Evolutionary conservation across 2,113 vertebrate genomes (phyloP).

Genomic region (Pao palembangensis): DNA sequence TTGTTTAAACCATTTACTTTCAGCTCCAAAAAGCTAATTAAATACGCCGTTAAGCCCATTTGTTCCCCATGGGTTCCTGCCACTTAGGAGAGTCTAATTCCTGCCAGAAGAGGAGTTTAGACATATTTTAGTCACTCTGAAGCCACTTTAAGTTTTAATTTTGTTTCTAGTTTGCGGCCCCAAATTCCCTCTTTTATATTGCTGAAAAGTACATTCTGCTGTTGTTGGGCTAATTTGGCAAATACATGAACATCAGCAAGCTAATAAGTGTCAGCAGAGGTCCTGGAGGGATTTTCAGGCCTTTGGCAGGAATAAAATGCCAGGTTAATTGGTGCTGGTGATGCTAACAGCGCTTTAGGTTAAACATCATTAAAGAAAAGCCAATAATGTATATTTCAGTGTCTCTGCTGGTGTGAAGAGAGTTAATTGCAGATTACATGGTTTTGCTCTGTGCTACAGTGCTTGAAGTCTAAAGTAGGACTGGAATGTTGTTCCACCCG

Average conservation of each 20-base stretch:
- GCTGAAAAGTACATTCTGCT: no score
- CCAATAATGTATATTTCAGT: no score
- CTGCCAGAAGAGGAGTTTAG: slow-evolving; percentile 17
- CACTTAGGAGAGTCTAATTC: slow-evolving; percentile 47
- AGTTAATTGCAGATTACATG: slow-evolving; percentile 6
- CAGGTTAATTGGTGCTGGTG: no score
- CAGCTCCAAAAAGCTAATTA: no score
- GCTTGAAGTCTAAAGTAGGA: not conserved
- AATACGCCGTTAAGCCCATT: slow-evolving; percentile 14
- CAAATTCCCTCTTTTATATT: slow-evolving; percentile 1
- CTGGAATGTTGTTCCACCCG: not conserved
- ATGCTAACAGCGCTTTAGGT: not conserved
- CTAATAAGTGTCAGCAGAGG: no score
- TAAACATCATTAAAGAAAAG: slow-evolving; percentile 7
- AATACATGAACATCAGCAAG: no score
- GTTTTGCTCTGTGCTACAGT: not conserved
- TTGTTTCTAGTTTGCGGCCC: not conserved
- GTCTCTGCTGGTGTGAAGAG: not conserved
- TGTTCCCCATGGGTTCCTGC: slow-evolving; percentile 10
- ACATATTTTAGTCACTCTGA: not conserved
- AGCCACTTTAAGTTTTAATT: slow-evolving; percentile 14
- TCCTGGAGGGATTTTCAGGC: no score
- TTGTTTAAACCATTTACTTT: no score
- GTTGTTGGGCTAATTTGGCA: no score
- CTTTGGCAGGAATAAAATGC: no score